These are phyloP conservation scores for Dendrolimus houi DNA, from an alignment of 2,888 invertebrate species.

Conservation along the genomic window DNA sequence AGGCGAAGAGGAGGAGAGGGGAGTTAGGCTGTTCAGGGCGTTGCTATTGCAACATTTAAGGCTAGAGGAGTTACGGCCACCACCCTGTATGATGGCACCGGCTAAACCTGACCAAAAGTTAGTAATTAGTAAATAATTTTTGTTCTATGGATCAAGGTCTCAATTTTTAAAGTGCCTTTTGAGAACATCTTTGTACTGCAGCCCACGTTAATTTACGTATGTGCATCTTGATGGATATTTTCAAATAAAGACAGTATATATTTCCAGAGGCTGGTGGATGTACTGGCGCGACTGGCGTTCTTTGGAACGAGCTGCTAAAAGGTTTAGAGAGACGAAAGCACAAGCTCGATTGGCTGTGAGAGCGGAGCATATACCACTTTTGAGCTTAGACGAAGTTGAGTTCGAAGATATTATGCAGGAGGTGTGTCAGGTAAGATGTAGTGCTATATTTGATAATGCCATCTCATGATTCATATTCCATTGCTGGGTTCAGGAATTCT, in stretches of 20 bases:
- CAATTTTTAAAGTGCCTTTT: too few species aligned
- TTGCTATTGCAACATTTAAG: constrained; percentile 60
- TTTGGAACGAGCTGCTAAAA: constrained; percentile 58
- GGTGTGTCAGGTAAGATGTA: constrained; percentile 62
- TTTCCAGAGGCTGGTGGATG: constrained; percentile 65
- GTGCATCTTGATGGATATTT: too few species aligned
- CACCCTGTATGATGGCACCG: constrained; percentile 51
- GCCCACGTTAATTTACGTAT: too few species aligned
- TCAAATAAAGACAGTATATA: background rate
- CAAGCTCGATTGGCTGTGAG: constrained; percentile 61
- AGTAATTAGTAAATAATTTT: too few species aligned
- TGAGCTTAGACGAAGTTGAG: constrained; percentile 70
- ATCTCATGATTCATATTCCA: too few species aligned
- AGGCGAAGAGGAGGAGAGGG: constrained; percentile 64
- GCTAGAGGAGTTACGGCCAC: constrained; percentile 57
- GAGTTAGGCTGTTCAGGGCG: constrained; percentile 68
- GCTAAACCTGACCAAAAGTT: constrained; percentile 63
- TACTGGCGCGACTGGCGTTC: constrained; percentile 71
- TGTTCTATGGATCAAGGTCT: too few species aligned
- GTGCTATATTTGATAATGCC: too few species aligned
- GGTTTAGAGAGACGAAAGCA: constrained; percentile 68
- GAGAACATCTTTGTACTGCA: too few species aligned
- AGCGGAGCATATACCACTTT: constrained; percentile 66
- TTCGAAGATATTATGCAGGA: constrained; percentile 76
- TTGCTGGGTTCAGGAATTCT: too few species aligned